Evolutionary conservation across 2,113 vertebrate genomes (phyloP).

Genomic region (Rallus limicola): DNA sequence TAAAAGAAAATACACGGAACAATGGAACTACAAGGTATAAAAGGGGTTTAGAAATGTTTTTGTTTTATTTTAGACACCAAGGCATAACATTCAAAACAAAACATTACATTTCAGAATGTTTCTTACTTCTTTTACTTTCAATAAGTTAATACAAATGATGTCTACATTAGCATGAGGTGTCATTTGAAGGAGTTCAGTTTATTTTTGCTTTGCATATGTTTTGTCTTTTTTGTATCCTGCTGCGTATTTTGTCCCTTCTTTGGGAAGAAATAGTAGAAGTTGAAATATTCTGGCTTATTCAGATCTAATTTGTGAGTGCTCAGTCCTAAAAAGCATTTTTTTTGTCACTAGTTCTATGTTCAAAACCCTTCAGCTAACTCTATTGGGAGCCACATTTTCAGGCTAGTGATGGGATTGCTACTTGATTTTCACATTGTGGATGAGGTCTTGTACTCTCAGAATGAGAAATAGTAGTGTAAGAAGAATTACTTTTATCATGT

Average conservation of each 20-base stretch:
- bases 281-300: neutral
- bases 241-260: neutral
- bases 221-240: neutral
- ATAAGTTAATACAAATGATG: neutral
- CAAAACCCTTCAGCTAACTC: neutral
- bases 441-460: neutral
- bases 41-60: neutral
- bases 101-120: neutral
- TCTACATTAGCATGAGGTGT: neutral
- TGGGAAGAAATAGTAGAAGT: neutral
- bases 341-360: neutral
- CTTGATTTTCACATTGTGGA: neutral
- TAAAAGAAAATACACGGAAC: neutral
- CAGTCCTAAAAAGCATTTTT: neutral
- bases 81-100: neutral
- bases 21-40: neutral
- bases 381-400: neutral
- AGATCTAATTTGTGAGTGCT: neutral
- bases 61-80: neutral
- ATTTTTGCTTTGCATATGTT: neutral
- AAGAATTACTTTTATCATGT: neutral
- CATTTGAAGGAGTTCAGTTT: neutral
- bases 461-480: neutral
- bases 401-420: neutral
- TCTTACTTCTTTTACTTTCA: neutral